phyloP scores from a whole-genome alignment of 1,140 invertebrate genomes.

The Littorina saxatilis region DNA sequence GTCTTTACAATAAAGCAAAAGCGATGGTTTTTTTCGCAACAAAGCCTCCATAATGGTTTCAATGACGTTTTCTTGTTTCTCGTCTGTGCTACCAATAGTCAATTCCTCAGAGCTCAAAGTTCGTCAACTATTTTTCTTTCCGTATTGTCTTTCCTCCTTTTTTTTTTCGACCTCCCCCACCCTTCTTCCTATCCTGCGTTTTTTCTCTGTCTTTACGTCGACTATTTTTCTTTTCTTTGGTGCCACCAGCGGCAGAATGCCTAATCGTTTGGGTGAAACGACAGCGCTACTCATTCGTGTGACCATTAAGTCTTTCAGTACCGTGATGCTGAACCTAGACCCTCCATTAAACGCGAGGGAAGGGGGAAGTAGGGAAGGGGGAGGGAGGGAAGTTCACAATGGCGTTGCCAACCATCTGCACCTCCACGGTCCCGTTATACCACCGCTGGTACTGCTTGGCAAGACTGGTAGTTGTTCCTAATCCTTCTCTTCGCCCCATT shows the following conservation, averaged over 20 bases:
- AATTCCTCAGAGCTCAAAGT: not conserved
- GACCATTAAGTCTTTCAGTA: constrained; percentile 11
- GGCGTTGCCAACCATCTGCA: constrained; percentile 11
- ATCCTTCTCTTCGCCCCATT: not conserved
- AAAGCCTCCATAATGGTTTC: too few relatives aligned
- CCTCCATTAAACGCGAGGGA: not conserved
- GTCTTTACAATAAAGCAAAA: too few relatives aligned
- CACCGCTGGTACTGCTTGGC: not conserved
- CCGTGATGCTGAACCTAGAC: not conserved
- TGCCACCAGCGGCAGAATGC: not conserved
- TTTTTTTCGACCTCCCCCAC: too few relatives aligned
- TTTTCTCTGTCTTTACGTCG: too few relatives aligned
- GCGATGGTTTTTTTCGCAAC: too few relatives aligned
- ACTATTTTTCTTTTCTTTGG: too few relatives aligned
- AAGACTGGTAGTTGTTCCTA: too few relatives aligned
- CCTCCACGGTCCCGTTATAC: not conserved
- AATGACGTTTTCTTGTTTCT: not conserved
- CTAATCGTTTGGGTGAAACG: not conserved
- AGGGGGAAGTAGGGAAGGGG: too few relatives aligned
- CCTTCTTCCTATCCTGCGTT: too few relatives aligned
- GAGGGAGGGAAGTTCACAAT: too few relatives aligned
- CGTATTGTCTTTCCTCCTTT: too few relatives aligned
- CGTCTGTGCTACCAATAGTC: too few relatives aligned
- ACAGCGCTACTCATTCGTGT: not conserved
- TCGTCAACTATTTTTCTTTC: constrained; percentile 1